Evolutionary conservation across 2,797 vertebrate genomes (phyloP).

Genomic region (Siniperca scherzeri): DNA sequence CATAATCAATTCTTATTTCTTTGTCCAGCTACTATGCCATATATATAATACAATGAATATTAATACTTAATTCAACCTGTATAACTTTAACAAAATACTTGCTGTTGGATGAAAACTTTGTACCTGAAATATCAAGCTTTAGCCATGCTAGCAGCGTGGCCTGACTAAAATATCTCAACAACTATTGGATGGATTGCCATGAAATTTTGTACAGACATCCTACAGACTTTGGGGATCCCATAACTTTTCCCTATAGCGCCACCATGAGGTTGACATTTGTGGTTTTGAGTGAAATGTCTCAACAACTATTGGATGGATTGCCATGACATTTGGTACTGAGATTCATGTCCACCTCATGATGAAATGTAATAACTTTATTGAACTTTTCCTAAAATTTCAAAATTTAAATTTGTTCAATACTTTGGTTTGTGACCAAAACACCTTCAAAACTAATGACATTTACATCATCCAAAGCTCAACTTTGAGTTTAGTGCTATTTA

Average conservation of each 20-base stretch:
- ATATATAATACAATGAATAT: slow-evolving; percentile 45
- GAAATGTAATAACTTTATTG: background rate
- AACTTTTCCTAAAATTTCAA: background rate
- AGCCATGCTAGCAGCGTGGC: background rate
- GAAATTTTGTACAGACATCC: background rate
- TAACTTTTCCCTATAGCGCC: background rate
- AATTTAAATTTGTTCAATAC: background rate
- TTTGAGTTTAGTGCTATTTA: background rate
- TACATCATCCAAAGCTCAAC: background rate
- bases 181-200: background rate
- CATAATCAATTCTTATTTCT: slow-evolving; percentile 41
- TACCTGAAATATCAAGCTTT: background rate
- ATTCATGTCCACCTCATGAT: background rate
- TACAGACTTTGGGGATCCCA: too few relatives aligned
- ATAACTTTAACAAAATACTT: background rate
- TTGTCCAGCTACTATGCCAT: slow-evolving; percentile 1
- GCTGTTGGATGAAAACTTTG: background rate
- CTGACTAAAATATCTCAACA: background rate
- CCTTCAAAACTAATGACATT: background rate
- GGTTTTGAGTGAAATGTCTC: background rate
- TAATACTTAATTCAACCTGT: slow-evolving; percentile 32
- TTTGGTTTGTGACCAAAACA: background rate
- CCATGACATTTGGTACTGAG: background rate
- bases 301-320: background rate
- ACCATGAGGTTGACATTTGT: background rate